These are phyloP conservation scores for Poecilus cupreus DNA, from an alignment of 2,888 invertebrate species.

Conservation along the genomic window DNA sequence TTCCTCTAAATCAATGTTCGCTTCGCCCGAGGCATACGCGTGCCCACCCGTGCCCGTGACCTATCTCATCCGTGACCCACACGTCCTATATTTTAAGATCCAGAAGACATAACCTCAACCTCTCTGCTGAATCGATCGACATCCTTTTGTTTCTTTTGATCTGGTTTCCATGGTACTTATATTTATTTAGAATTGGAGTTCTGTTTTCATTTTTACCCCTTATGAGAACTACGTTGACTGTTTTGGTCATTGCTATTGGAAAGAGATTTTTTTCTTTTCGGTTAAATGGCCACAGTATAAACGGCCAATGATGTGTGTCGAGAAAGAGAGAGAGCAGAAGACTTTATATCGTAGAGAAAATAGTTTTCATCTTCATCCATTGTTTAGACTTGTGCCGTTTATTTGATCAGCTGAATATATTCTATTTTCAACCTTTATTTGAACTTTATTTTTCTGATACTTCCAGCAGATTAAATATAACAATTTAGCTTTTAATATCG, in stretches of 20 bases:
- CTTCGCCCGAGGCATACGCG: too few species aligned
- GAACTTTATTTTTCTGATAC: neutral
- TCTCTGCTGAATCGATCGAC: neutral
- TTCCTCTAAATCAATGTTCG: constrained; percentile 15
- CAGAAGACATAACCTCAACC: neutral
- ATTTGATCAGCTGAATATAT: constrained; percentile 45
- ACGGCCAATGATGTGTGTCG: constrained; percentile 76
- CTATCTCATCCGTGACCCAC: neutral
- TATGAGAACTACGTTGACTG: constrained; percentile 38
- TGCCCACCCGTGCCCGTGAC: neutral
- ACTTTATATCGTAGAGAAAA: constrained; percentile 63
- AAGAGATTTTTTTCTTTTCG: constrained; percentile 61
- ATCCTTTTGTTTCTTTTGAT: constrained; percentile 17
- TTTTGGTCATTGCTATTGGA: constrained; percentile 37
- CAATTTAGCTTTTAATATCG: constrained; percentile 25
- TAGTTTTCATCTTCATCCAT: constrained; percentile 57
- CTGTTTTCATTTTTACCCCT: constrained; percentile 39
- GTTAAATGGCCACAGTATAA: constrained; percentile 73
- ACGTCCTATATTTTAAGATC: constrained; percentile 19
- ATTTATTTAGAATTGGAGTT: constrained; percentile 51
- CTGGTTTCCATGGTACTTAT: constrained; percentile 32
- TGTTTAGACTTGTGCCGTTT: neutral
- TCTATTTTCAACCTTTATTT: neutral
- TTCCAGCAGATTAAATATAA: constrained; percentile 10
- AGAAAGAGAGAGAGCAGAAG: constrained; percentile 79